Conservation (phyloP, 2,888 invertebrate genomes). For the Ichneumon xanthorius region DNA sequence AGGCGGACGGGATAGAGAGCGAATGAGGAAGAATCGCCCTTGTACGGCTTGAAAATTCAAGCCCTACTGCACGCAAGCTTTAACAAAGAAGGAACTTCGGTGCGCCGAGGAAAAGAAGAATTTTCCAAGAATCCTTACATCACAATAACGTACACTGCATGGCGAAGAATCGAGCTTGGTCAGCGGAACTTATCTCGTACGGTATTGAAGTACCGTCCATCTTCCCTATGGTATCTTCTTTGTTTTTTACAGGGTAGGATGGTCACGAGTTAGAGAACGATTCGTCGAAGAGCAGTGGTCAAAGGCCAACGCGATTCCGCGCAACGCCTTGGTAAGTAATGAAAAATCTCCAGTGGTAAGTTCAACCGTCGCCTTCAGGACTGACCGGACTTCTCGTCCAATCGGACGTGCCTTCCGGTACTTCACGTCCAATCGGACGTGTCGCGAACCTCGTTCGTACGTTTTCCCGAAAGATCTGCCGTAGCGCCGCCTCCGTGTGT, state of each 20-base stretch:
- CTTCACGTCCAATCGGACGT: constrained; percentile 49
- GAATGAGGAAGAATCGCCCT: constrained; percentile 31
- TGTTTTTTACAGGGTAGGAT: constrained; percentile 4
- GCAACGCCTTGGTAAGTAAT: constrained; percentile 39
- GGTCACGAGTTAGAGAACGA: not conserved
- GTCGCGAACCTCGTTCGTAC: constrained; percentile 40
- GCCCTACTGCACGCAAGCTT: constrained; percentile 21
- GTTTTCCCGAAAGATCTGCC: not conserved
- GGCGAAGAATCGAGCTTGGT: constrained; percentile 4
- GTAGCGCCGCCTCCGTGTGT: not conserved
- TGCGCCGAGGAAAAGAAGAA: constrained; percentile 20
- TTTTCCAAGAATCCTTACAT: constrained; percentile 46
- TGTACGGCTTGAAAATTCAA: constrained; percentile 44
- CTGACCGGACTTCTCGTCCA: constrained; percentile 11
- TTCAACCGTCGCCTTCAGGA: constrained; percentile 7
- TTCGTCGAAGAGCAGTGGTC: constrained; percentile 32
- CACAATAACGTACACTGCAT: constrained; percentile 18
- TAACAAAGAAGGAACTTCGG: constrained; percentile 48
- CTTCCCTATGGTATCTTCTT: not conserved
- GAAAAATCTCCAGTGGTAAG: not conserved
- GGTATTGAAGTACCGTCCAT: constrained; percentile 20
- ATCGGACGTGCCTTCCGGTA: constrained; percentile 50
- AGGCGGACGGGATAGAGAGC: constrained; percentile 28
- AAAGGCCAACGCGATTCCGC: constrained; percentile 65
- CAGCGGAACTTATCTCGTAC: constrained; percentile 12